Evolutionary conservation across 2,113 vertebrate genomes (phyloP).

Genomic region (Spea bombifrons): DNA sequence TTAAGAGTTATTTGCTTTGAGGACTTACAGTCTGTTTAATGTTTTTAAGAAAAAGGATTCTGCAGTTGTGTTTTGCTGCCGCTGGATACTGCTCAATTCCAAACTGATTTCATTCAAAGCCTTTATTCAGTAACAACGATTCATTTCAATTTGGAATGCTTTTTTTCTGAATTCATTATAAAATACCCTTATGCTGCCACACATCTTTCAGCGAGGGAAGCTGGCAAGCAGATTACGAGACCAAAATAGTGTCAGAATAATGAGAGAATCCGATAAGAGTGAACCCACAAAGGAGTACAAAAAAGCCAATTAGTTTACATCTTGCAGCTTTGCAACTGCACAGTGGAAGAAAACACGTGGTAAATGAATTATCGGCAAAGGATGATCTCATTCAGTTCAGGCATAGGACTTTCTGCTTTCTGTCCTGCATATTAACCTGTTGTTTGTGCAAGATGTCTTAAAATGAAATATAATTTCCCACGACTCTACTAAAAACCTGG

Average conservation of each 20-base stretch:
- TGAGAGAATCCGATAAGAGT: slow-evolving; percentile 54
- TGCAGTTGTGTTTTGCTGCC: neutral
- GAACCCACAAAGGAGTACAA: slow-evolving; percentile 55
- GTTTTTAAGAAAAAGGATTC: no score
- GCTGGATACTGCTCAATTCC: slow-evolving; percentile 5
- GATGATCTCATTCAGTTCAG: slow-evolving; percentile 10
- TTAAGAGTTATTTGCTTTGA: no score
- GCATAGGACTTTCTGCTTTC: neutral
- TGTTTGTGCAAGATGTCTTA: neutral
- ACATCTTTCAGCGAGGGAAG: slow-evolving; percentile 37
- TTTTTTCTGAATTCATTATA: slow-evolving; percentile 51
- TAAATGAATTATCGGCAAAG: slow-evolving; percentile 14
- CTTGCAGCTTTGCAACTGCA: neutral
- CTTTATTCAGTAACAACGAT: slow-evolving; percentile 40
- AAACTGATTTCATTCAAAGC: slow-evolving; percentile 35
- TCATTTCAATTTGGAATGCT: slow-evolving; percentile 48
- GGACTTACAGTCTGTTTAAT: no score
- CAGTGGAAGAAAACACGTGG: slow-evolving; percentile 31
- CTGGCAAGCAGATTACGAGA: slow-evolving; percentile 43
- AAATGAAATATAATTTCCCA: no score
- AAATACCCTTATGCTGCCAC: slow-evolving; percentile 49
- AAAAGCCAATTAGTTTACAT: slow-evolving; percentile 51
- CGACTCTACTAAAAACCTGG: no score
- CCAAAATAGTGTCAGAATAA: slow-evolving; percentile 51
- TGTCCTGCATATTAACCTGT: neutral